phyloP scores from a whole-genome alignment of 2,888 invertebrate genomes.

The Chrysopilus asiliformis region DNA sequence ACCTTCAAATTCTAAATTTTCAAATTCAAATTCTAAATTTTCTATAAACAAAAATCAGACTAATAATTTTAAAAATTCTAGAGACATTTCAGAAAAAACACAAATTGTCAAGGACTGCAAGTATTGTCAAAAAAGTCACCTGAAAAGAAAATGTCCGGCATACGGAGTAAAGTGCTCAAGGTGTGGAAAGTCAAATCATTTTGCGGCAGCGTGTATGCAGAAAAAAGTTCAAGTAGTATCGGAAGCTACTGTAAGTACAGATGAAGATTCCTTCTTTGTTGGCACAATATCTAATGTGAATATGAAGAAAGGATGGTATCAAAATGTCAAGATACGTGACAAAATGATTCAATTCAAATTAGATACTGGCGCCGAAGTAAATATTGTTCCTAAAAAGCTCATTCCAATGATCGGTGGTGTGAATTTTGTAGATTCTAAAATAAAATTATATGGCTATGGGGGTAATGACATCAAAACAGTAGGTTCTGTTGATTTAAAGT shows the following conservation, averaged over 20 bases:
- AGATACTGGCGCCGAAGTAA: conserved; percentile 2
- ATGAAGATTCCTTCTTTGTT: conserved; percentile 1
- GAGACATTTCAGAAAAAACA: too few species aligned
- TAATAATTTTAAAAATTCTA: too few species aligned
- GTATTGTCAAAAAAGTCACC: too few species aligned
- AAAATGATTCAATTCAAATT: conserved; percentile 3
- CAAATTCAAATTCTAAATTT: too few species aligned
- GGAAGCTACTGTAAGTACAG: background rate
- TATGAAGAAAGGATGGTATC: conserved; percentile 1
- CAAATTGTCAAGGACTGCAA: too few species aligned
- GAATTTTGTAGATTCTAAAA: background rate
- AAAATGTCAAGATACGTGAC: background rate
- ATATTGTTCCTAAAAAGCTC: conserved; percentile 1
- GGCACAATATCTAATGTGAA: background rate
- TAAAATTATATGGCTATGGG: conserved; percentile 4
- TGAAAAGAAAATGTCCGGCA: too few species aligned
- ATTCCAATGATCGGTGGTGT: background rate
- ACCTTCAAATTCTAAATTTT: too few species aligned
- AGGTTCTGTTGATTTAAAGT: background rate
- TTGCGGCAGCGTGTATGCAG: background rate
- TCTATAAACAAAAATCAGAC: too few species aligned
- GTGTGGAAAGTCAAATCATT: conserved; percentile 6
- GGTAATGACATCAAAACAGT: background rate
- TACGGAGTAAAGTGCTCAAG: too few species aligned
- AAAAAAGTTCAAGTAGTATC: background rate